A percentile compares a stretch with the other conserved stretches of the same genome.
Conservation (phyloP, 2,113 vertebrate species). For the Laticauda colubrina region DNA sequence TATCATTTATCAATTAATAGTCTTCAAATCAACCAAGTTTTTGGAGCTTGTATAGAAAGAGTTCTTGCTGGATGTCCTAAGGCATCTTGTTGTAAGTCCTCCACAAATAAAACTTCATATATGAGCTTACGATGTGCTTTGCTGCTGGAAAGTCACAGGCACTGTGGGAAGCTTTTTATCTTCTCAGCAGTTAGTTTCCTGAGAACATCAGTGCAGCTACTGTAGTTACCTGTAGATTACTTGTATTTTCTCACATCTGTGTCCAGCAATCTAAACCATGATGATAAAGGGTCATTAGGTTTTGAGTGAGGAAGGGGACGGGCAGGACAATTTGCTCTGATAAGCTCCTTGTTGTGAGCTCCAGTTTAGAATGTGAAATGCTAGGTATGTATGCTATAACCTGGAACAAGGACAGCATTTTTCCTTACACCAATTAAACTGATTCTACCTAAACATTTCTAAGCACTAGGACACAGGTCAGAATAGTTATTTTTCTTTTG, state of each 20-base stretch:
- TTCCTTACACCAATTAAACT: constrained; percentile 68
- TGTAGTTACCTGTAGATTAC: constrained; percentile 87
- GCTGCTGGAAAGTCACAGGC: constrained; percentile 86
- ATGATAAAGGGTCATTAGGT: constrained; percentile 89
- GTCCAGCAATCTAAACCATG: constrained; percentile 86
- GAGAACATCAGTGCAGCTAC: constrained; percentile 88
- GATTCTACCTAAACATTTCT: constrained; percentile 29
- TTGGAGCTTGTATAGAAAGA: constrained; percentile 71
- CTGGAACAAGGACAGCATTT: constrained; percentile 47
- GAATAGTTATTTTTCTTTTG: constrained; percentile 39
- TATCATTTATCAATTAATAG: constrained; percentile 75
- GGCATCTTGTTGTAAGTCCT: constrained; percentile 81
- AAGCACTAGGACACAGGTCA: constrained; percentile 37
- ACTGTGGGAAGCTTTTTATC: constrained; percentile 98
- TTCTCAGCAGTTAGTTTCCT: constrained; percentile 93
- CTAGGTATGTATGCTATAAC: constrained; percentile 61
- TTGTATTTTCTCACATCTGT: constrained; percentile 90
- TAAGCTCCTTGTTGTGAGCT: constrained; percentile 83
- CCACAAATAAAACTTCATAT: constrained; percentile 87
- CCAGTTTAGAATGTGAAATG: constrained; percentile 80
- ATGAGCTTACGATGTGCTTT: constrained; percentile 96
- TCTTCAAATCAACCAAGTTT: constrained; percentile 64
- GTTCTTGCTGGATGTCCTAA: constrained; percentile 80
- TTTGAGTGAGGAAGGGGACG: constrained; percentile 85
- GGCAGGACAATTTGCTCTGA: constrained; percentile 83